Evolutionary conservation across 2,797 vertebrate genomes (phyloP).

Genomic region (Simalia tracyae): DNA sequence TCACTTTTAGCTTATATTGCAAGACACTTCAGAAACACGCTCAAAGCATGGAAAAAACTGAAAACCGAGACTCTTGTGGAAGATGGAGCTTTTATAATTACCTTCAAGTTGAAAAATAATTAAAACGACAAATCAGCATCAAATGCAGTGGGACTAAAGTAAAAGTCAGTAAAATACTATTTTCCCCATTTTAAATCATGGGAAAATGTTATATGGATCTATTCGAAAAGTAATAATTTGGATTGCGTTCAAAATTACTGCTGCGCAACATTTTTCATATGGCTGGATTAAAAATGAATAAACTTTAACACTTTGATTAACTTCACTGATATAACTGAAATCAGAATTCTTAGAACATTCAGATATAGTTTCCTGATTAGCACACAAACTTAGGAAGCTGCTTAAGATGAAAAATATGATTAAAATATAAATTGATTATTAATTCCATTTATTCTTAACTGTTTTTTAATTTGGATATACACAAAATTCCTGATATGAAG

Average conservation of each 20-base stretch:
- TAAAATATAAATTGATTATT: background rate
- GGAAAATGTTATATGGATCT: background rate
- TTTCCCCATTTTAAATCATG: background rate
- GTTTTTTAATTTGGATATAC: background rate
- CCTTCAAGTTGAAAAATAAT: background rate
- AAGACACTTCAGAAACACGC: background rate
- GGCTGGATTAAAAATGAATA: conserved; percentile 40
- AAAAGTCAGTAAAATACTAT: background rate
- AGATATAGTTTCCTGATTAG: conserved; percentile 47
- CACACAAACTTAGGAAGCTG: conserved; percentile 41
- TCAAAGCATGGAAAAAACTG: background rate
- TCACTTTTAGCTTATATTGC: background rate
- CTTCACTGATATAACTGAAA: conserved; percentile 19
- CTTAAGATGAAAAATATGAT: background rate
- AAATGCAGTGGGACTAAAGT: background rate
- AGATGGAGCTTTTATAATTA: background rate
- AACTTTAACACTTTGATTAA: background rate
- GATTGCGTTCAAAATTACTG: conserved; percentile 28
- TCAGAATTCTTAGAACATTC: conserved; percentile 24
- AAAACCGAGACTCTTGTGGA: background rate
- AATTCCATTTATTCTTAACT: background rate
- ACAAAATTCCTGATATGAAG: background rate
- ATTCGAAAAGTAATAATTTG: conserved; percentile 27
- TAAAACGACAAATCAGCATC: background rate
- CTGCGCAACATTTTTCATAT: conserved; percentile 33